Evolutionary conservation across 1,140 invertebrate species (phyloP), one percentile per base, ranked within the genome.

Genomic region (Zaprionus camerounensis): DNA sequence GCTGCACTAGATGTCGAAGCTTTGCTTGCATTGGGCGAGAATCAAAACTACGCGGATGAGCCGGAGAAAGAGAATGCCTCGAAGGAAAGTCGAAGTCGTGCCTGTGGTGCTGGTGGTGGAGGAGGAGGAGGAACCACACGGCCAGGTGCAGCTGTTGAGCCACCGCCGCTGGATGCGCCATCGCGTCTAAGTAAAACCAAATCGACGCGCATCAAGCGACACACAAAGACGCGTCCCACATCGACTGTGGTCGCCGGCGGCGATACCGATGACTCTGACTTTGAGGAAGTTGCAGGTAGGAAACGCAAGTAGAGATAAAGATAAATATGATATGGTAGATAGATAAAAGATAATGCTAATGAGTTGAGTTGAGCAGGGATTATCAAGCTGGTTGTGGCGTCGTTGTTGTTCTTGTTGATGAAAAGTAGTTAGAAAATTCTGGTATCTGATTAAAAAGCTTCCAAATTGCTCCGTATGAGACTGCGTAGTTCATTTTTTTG

Each of bases 231-330:
- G 26, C 76, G 91, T 15, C 91, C 87, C 24, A 71, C 83, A 38
- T 91, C 82, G 59, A 84, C 84, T 38, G 86, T 81, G 57, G 71
- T 82, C 13, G 73, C 73, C 56, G 87, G 91, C 81, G 80, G 88
- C 92, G 94, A 93, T 55, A 94, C 94, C 84, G 95, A 95, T 74
- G 95, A 95, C 76, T 95, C 94, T 5, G 94, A 95, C 80, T 95
- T 95, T 93, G 94, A 95, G 91, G 95, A 95, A 93, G 94, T 95
- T 71, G 94, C 94, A 93, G 93, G 94, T 93, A 87, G 84, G 81
- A 92, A 92, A 88, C 88, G 86, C 81, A 92, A 92, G 83, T 92
- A 92, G 77, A 76, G 77, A 76, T 64, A 75, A 65, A 76, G 77
- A 76, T 64, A 75, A 65, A n/a, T 11, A 57, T 28, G 38, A 51